phyloP scores from a whole-genome alignment of 1,140 invertebrate species.

The Halictus rubicundus region DNA sequence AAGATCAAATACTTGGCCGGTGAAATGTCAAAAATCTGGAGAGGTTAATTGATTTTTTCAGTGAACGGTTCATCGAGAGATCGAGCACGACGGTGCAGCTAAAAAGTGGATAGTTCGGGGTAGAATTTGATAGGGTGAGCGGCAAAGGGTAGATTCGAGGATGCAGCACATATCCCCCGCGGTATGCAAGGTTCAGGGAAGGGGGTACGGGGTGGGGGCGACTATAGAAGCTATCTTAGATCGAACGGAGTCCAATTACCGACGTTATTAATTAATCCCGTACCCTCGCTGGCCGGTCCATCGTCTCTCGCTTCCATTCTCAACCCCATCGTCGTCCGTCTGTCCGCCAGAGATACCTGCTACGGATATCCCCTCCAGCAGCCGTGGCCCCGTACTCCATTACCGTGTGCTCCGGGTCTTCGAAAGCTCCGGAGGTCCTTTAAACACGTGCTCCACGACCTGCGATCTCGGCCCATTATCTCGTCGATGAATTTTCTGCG shows the following conservation, averaged over 20 bases:
- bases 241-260: slow-evolving; percentile 75
- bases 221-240: slow-evolving; percentile 73
- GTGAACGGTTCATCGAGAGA: too few relatives aligned
- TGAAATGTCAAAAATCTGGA: too few relatives aligned
- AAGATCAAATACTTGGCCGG: too few relatives aligned
- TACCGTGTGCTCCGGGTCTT: slow-evolving; percentile 47
- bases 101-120: background rate
- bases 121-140: slow-evolving; percentile 11
- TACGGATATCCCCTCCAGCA: slow-evolving; percentile 56
- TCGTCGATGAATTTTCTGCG: slow-evolving; percentile 33
- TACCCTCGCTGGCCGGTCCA: slow-evolving; percentile 51
- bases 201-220: slow-evolving; percentile 39
- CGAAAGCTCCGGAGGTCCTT: slow-evolving; percentile 56
- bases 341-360: slow-evolving; percentile 70
- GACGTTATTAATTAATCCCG: slow-evolving; percentile 76
- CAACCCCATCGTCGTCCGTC: slow-evolving; percentile 68
- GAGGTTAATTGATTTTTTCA: too few relatives aligned
- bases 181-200: slow-evolving; percentile 51
- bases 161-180: slow-evolving; percentile 57
- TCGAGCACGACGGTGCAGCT: too few relatives aligned
- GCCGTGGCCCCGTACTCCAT: slow-evolving; percentile 47
- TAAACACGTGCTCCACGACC: slow-evolving; percentile 37
- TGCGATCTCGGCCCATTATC: slow-evolving; percentile 6
- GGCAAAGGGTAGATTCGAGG: slow-evolving; percentile 56
- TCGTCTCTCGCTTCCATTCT: slow-evolving; percentile 69